phyloP scores from a whole-genome alignment of 1,140 invertebrate species.

The Archivesica marissinica region DNA sequence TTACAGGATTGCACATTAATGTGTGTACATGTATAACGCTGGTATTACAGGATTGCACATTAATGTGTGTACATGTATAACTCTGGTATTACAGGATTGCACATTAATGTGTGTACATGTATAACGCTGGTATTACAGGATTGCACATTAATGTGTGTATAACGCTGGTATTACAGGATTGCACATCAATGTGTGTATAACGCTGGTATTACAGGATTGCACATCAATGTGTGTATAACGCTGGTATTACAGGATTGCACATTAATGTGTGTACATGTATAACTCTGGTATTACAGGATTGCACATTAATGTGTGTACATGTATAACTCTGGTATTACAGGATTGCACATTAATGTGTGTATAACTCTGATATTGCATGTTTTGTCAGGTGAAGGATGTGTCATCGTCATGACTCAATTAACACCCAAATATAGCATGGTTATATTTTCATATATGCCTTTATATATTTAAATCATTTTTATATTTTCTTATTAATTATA shows the following conservation, averaged over 20 bases:
- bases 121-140: neutral
- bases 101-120: neutral
- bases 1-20: neutral
- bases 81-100: neutral
- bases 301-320: too few species aligned
- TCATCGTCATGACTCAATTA: neutral
- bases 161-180: neutral
- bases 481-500: too few species aligned
- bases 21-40: neutral
- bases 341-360: too few species aligned
- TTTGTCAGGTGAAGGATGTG: neutral
- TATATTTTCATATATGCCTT: too few species aligned
- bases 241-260: constrained; percentile 5
- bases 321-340: too few species aligned
- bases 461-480: too few species aligned
- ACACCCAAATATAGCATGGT: neutral
- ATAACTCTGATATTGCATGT: constrained; percentile 11
- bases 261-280: neutral
- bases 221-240: neutral
- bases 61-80: neutral
- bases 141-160: neutral
- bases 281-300: neutral
- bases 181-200: neutral
- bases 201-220: neutral
- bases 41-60: constrained; percentile 2